Evolutionary conservation across 2,797 vertebrate genomes (phyloP), one percentile per base, ranked within the genome.

Genomic region (Apogon hyalosoma): DNA sequence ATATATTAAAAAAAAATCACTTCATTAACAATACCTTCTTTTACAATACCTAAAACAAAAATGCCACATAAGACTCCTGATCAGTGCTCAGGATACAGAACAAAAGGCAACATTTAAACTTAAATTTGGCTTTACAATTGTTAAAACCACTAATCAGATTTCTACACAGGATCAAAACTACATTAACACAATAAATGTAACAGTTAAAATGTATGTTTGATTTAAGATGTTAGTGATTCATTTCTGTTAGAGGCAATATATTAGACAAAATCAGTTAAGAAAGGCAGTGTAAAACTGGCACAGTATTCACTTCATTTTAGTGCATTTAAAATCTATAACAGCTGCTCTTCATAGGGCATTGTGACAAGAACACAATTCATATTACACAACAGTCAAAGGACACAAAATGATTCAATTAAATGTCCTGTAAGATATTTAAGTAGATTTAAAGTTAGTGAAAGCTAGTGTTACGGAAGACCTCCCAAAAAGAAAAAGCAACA

Each of bases 231-330:
- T 42, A 64, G 39, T 33, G 55, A 52, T 59, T 57, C 47, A 40
- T 2, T 45, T 59, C 48, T 45, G 48, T 72, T 65, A 70, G n/a
- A 66, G 19, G 38, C 24, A 3, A 41, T 40, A 41, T n/a, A 14
- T 47, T 53, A 76, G 63, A n/a, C 69, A 59, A 59, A 50, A 61
- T 43, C 3, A 49, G 50, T 67, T 47, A 82, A 59, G 16, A 77
- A 84, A 86, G 69, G 57, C 61, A 75, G 73, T 16, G 38, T 28
- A 63, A 75, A 82, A 71, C 15, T 45, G 58, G 63, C 64, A 79
- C 70, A 75, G 46, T 66, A 50, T 77, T 70, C 51, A 63, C 28
- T 60, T 31, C 28, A 75, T 90, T 48, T 58, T 88, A 91, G 85
- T 89, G 70, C 83, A 88, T 86, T 75, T 56, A 71, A 75, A 78